Base-by-base conservation (phyloP, 2,888 invertebrate species). In the Pelosia muscerda region DNA sequence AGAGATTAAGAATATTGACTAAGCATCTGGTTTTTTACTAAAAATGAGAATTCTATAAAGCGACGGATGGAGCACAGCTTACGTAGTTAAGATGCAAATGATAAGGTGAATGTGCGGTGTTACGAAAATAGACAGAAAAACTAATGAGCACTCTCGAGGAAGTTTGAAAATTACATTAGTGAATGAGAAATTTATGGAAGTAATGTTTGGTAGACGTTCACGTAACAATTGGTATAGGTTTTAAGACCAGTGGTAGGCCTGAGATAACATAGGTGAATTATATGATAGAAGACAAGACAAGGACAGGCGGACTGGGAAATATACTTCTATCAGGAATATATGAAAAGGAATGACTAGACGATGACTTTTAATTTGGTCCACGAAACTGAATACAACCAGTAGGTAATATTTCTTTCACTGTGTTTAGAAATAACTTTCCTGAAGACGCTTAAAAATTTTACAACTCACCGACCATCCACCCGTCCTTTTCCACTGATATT, bases 401-500 rank as follows among this genome's bases (percentile, higher is more conserved):
- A n/a, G n/a, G n/a, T n/a, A n/a, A n/a, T n/a, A n/a, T n/a, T n/a
- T n/a, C n/a, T n/a, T n/a, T n/a, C n/a, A n/a, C n/a, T n/a, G n/a
- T n/a, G n/a, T n/a, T n/a, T n/a, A n/a, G n/a, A n/a, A n/a, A n/a
- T n/a, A n/a, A n/a, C n/a, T n/a, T n/a, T n/a, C n/a, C n/a, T n/a
- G n/a, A n/a, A n/a, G n/a, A n/a, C n/a, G n/a, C n/a, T n/a, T n/a
- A n/a, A n/a, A n/a, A n/a, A n/a, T n/a, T n/a, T n/a, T n/a, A n/a
- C n/a, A 28, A 80, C 93, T 83, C 74, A 95, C 94, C 85, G 94
- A 94, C 93, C 94, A 94, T 54, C 95, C 95, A 2, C 93, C 91
- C 5, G 94, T 95, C 80, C 95, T 86, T 79, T 94, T 95, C 95
- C 95, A 95, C 72, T 95, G 94, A 81, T 95, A 95, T 81, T 93